These are phyloP conservation scores for Ciconia stormi DNA, from an alignment of 2,113 vertebrate species.

Conservation along the genomic window DNA sequence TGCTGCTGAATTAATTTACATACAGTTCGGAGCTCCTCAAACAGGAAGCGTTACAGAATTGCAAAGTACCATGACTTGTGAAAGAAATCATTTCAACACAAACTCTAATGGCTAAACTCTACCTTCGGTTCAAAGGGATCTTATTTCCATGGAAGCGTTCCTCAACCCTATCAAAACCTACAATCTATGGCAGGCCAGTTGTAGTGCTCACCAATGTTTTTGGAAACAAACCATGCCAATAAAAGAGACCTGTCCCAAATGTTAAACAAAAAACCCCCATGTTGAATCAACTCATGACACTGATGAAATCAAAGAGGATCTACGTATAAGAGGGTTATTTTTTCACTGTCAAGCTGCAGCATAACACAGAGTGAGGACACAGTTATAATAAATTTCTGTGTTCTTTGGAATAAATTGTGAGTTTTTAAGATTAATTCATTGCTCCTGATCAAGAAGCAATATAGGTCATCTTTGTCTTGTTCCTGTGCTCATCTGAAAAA, in stretches of 20 bases:
- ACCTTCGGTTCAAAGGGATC: background rate
- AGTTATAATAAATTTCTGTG: background rate
- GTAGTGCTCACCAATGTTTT: background rate
- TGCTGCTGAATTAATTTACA: background rate
- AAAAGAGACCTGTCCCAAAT: background rate
- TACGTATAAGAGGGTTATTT: background rate
- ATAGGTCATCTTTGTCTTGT: background rate
- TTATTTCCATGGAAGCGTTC: background rate
- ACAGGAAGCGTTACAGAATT: background rate
- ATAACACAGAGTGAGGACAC: background rate
- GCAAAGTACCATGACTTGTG: background rate
- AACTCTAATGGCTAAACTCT: background rate
- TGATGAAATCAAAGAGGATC: background rate
- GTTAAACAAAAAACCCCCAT: accelerated
- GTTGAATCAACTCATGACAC: background rate
- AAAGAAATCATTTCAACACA: background rate
- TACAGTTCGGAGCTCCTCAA: background rate
- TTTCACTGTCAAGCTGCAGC: background rate
- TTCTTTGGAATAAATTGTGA: background rate
- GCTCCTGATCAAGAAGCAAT: background rate
- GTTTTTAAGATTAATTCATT: background rate
- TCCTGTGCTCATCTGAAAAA: background rate
- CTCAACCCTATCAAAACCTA: background rate
- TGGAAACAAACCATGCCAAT: background rate
- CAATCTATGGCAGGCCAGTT: background rate